Conservation (phyloP, 1,140 invertebrate genomes). For the Hypothenemus hampei region DNA sequence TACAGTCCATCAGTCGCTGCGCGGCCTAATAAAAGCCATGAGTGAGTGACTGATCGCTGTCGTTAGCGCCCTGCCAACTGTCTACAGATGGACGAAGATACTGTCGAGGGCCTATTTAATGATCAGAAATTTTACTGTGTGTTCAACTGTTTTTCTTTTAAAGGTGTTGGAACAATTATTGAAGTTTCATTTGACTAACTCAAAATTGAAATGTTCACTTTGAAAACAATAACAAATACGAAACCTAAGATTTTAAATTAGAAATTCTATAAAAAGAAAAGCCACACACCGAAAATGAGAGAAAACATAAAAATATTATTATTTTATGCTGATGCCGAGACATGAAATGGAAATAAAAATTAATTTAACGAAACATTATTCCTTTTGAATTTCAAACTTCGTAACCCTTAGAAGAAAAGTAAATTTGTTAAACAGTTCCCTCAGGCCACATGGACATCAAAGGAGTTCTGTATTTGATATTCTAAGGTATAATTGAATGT, state of each 20-base stretch:
- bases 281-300: no score
- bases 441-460: conserved; percentile 21
- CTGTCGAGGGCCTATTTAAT: conserved; percentile 6
- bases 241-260: no score
- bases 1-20: conserved; percentile 26
- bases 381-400: conserved; percentile 21
- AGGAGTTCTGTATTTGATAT: conserved; percentile 28
- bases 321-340: no score
- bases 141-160: no score
- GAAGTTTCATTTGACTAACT: no score
- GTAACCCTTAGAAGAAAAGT: conserved; percentile 23
- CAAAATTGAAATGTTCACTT: no score
- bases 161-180: no score
- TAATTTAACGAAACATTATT: conserved; percentile 24
- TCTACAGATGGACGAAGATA: conserved; percentile 13
- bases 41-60: conserved; percentile 23
- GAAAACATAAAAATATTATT: no score
- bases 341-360: conserved; percentile 1
- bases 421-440: conserved; percentile 13
- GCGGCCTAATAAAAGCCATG: conserved; percentile 27
- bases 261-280: no score
- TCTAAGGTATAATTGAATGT: conserved; percentile 30
- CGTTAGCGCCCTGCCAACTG: conserved; percentile 24
- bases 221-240: no score
- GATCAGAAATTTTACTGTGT: background rate